phyloP scores from a whole-genome alignment of 2,888 invertebrate species.

The Cataglyphis rosenhaueri region DNA sequence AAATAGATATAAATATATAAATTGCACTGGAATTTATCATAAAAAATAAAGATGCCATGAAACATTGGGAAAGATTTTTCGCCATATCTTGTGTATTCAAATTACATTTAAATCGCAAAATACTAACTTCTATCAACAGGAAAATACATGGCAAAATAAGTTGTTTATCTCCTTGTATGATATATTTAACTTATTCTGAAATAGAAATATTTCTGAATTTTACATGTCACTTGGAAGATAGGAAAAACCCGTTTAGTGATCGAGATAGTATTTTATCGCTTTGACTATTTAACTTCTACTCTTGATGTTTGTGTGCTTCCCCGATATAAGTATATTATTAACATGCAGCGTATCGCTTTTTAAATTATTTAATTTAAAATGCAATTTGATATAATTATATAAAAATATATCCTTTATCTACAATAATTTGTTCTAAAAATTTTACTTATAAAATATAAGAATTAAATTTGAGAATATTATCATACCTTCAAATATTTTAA shows the following conservation, averaged over 20 bases:
- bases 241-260: neutral
- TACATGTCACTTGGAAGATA: neutral
- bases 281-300: constrained; percentile 1
- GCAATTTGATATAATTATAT: neutral
- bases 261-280: neutral
- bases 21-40: neutral
- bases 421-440: neutral
- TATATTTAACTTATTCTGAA: constrained; percentile 17
- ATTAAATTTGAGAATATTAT: neutral
- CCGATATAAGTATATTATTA: neutral
- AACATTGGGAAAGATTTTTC: constrained; percentile 7
- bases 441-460: neutral
- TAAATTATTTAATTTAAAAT: neutral
- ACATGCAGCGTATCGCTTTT: neutral
- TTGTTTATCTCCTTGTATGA: constrained; percentile 14
- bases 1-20: neutral
- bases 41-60: neutral
- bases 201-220: constrained; percentile 14
- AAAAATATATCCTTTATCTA: neutral
- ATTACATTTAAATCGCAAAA: constrained; percentile 39
- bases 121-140: neutral
- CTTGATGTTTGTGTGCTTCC: neutral
- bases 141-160: constrained; percentile 1
- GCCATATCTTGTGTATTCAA: constrained; percentile 15
- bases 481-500: neutral